phyloP scores from a whole-genome alignment of 2,113 vertebrate species.

The Gobio gobio region DNA sequence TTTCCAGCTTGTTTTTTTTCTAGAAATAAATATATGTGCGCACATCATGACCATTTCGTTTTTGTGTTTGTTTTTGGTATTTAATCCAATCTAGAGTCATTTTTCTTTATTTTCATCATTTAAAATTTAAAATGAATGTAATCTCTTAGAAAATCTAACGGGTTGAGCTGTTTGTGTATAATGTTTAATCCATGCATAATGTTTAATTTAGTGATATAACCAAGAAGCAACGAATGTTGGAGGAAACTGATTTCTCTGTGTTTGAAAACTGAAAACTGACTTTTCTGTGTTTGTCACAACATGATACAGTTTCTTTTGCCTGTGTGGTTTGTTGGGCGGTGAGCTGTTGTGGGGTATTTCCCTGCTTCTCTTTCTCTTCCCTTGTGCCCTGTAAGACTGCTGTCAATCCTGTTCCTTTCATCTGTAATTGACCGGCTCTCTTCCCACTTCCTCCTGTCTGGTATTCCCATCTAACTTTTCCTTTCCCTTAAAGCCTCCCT shows the following conservation, averaged over 20 bases:
- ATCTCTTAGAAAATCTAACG: neutral
- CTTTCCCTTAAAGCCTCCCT: constrained; percentile 47
- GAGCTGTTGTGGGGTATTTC: constrained; percentile 58
- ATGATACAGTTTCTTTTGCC: constrained; percentile 49
- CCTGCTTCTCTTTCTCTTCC: constrained; percentile 85
- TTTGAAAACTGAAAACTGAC: too few relatives aligned
- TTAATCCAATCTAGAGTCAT: neutral
- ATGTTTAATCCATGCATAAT: neutral
- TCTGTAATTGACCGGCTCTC: constrained; percentile 58
- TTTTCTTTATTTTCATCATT: constrained; percentile 9
- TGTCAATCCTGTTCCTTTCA: constrained; percentile 57
- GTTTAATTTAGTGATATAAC: neutral
- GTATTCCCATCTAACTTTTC: constrained; percentile 67
- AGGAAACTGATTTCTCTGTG: neutral
- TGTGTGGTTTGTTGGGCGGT: constrained; percentile 36
- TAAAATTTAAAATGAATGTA: constrained; percentile 10
- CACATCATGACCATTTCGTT: constrained; percentile 6
- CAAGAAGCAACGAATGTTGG: neutral
- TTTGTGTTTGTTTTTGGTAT: neutral
- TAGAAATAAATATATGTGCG: constrained; percentile 35
- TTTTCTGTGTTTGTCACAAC: neutral
- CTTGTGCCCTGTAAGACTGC: constrained; percentile 71
- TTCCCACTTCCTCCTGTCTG: constrained; percentile 46
- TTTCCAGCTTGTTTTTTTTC: constrained; percentile 18
- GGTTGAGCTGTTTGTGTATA: neutral